Percentiles rank a stretch among this genome's conserved stretches.
These are phyloP conservation scores for Sorex maritimensis DNA, from an alignment of 2,797 vertebrate species.

Conservation along the genomic window DNA sequence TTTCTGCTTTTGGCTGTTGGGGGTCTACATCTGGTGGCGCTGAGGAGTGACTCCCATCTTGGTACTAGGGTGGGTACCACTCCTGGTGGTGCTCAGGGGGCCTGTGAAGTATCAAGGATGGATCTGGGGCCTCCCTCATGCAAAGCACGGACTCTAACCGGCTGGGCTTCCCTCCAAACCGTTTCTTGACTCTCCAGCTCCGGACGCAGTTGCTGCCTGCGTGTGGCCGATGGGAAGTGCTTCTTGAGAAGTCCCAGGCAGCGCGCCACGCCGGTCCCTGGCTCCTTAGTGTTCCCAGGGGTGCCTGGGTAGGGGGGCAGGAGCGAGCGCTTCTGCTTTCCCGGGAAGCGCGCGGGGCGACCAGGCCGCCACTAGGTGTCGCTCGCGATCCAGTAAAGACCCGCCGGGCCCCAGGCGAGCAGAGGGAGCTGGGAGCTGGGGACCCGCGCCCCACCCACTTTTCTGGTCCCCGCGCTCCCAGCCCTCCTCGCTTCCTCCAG, in stretches of 20 bases:
- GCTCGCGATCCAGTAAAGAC: constrained; percentile 87
- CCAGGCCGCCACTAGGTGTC: constrained; percentile 89
- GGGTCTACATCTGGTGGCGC: neutral
- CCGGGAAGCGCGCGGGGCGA: neutral
- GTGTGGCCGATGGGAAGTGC: neutral
- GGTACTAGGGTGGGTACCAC: neutral
- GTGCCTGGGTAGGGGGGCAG: too few relatives aligned
- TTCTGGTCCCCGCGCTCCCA: neutral
- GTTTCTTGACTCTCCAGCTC: too few relatives aligned
- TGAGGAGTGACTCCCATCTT: neutral
- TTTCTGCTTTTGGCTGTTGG: neutral
- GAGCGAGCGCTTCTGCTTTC: neutral
- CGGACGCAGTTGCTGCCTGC: neutral
- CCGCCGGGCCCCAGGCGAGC: neutral
- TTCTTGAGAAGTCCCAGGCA: neutral
- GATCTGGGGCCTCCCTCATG: neutral
- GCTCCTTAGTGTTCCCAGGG: neutral
- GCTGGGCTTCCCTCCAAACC: too few relatives aligned
- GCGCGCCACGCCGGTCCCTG: fast-evolving
- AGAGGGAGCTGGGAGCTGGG: neutral
- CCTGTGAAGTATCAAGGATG: too few relatives aligned
- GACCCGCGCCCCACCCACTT: neutral
- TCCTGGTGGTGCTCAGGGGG: neutral
- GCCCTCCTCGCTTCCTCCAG: neutral
- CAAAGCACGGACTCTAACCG: too few relatives aligned